These are phyloP conservation scores for Xenopus laevis DNA, from an alignment of 2,113 vertebrate genomes.

Conservation along the genomic window DNA sequence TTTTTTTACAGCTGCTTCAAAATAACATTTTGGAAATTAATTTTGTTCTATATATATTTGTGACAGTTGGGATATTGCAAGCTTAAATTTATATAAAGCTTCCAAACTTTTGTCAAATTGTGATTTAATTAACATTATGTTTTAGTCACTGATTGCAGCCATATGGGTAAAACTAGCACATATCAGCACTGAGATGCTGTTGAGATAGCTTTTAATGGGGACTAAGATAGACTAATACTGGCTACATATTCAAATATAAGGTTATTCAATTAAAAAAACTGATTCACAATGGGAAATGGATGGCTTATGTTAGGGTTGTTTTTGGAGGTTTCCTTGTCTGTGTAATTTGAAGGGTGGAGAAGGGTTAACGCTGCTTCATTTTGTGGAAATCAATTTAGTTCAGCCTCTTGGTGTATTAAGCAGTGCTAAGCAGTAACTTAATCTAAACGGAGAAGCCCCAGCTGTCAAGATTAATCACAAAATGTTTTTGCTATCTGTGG, in stretches of 20 bases:
- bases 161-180: no score
- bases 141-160: no score
- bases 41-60: conserved; percentile 14
- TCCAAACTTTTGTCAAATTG: no score
- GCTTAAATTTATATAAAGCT: no score
- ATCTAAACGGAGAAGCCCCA: conserved; percentile 74
- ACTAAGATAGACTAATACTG: no score
- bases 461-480: conserved; percentile 75
- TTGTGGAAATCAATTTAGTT: conserved; percentile 82
- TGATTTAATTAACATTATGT: no score
- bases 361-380: conserved; percentile 14
- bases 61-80: no score
- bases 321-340: neutral
- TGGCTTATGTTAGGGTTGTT: neutral
- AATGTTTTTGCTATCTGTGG: conserved; percentile 75
- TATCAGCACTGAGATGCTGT: no score
- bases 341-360: neutral
- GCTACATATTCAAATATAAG: no score
- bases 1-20: conserved; percentile 17
- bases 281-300: no score
- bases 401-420: conserved; percentile 76
- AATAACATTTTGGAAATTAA: conserved; percentile 18
- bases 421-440: conserved; percentile 70
- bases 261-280: no score
- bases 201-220: no score